Percentiles rank a stretch among this genome's conserved stretches.
phyloP scores from a whole-genome alignment of 2,113 vertebrate genomes.

The Scomber japonicus region DNA sequence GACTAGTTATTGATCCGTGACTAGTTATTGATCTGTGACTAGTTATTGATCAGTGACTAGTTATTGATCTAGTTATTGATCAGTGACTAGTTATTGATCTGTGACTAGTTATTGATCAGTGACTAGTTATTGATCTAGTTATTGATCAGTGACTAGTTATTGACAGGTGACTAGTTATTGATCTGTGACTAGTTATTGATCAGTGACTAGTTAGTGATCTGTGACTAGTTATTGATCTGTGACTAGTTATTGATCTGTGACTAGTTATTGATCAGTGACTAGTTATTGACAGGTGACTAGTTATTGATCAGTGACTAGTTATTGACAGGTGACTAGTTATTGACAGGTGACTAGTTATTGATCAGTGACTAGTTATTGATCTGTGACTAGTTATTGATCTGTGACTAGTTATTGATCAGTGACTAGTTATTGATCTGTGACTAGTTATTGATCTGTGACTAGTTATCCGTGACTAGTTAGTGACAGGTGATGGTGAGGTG shows the following conservation, averaged over 20 bases:
- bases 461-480: too few species aligned
- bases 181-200: neutral
- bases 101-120: neutral
- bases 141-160: neutral
- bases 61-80: neutral
- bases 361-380: neutral
- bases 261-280: too few species aligned
- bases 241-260: neutral
- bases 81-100: neutral
- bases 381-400: neutral
- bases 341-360: too few species aligned
- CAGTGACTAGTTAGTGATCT: neutral
- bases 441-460: neutral
- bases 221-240: neutral
- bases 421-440: neutral
- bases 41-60: neutral
- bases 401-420: neutral
- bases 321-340: too few species aligned
- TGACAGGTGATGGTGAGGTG: neutral
- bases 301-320: neutral
- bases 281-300: neutral
- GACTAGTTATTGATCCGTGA: neutral
- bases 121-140: too few species aligned
- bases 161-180: neutral
- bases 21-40: neutral